These are phyloP conservation scores for Sphaerolaimus hirsutus DNA, from an alignment of 2,888 invertebrate genomes.

Conservation along the genomic window DNA sequence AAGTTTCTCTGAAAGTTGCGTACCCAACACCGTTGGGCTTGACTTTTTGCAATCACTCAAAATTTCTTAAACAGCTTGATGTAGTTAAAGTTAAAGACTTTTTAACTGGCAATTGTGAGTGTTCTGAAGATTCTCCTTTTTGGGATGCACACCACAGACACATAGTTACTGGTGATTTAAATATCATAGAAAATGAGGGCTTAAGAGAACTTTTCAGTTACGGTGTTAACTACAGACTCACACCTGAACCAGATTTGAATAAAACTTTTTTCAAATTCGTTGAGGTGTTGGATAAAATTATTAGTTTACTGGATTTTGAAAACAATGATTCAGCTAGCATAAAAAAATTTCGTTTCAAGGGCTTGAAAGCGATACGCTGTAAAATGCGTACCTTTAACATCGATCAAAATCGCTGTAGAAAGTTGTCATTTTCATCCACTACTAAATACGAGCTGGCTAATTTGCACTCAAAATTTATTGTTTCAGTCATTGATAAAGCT, in stretches of 20 bases:
- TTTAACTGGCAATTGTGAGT: neutral
- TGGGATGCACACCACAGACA: neutral
- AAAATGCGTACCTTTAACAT: too few species aligned
- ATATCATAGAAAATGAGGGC: neutral
- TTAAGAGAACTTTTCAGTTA: neutral
- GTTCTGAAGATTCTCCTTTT: neutral
- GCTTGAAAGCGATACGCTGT: too few species aligned
- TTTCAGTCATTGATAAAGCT: neutral
- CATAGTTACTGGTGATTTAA: neutral
- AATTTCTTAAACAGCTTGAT: neutral
- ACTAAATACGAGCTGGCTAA: neutral
- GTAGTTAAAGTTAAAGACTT: neutral
- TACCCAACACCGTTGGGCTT: neutral
- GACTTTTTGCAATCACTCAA: neutral
- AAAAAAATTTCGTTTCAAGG: too few species aligned
- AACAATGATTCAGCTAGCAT: too few species aligned
- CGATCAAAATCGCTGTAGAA: too few species aligned
- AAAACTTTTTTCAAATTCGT: neutral
- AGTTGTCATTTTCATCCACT: too few species aligned
- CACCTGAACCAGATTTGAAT: neutral
- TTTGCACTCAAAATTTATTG: neutral
- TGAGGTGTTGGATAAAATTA: too few species aligned
- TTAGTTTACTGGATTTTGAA: too few species aligned
- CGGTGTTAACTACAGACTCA: neutral
- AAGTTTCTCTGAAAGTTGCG: too few species aligned